Evolutionary conservation across 2,113 vertebrate genomes (phyloP), one percentile per base, ranked within the genome.

Genomic region (Podocnemis expansa): DNA sequence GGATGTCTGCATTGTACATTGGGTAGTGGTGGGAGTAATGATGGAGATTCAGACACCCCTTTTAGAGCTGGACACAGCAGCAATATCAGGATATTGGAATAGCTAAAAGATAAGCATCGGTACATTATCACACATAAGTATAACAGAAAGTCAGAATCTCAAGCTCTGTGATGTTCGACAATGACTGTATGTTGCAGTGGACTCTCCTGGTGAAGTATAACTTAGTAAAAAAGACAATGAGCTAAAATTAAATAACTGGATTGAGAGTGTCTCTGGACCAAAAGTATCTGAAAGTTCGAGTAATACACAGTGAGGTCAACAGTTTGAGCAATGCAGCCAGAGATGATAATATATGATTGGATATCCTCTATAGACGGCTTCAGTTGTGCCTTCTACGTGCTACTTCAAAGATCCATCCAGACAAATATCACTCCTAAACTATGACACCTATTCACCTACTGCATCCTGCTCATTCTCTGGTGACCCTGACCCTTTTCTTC

Each of bases 111-210:
- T 11, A 13, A 41, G 31, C 8, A 70, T 22, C 41, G 70, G 25
- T 58, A 19, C 55, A 31, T 52, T 29, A 43, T 73, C 56, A 13
- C 52, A 47, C 2, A 0, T 4, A 21, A 0, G 0, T 85, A 31
- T 83, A 51, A 24, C 10, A 78, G 0, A 75, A 38, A 34, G 47
- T 58, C 4, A 2, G 31, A 78, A 31, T 16, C 45, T 21, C 5
- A 11, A 1, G 7, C 7, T n/a, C 31, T 10, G 41, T 3, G n/a
- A 31, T 5, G 54, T 21, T 58, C 5, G n/a, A 22, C 21, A 56
- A 6, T 60, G 49, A 16, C 41, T 43, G 25, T n/a, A 34, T 76
- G 73, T 43, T n/a, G 29, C 78, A 10, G 34, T 8, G 8, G 63
- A 67, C 34, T 67, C 17, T 38, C 31, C 34, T 56, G 52, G 56